Evolutionary conservation across 2,113 vertebrate species (phyloP).

Genomic region (Macrotus californicus): DNA sequence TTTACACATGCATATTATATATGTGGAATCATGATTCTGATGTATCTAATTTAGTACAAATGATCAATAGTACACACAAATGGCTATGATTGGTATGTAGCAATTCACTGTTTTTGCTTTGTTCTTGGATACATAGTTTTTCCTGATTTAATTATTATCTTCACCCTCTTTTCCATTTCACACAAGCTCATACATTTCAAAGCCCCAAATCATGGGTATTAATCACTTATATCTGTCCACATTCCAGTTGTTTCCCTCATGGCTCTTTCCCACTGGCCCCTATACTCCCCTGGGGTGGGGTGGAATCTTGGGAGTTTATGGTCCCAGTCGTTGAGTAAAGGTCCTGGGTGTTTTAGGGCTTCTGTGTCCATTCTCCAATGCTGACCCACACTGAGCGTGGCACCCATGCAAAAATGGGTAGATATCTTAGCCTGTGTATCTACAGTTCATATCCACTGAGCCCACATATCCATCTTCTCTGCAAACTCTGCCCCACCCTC

Average conservation of each 20-base stretch:
- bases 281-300: neutral
- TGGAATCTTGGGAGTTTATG: neutral
- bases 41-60: neutral
- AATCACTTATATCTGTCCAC: neutral
- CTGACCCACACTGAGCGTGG: neutral
- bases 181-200: neutral
- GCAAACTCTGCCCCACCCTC: neutral
- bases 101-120: neutral
- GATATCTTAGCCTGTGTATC: too few relatives aligned
- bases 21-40: neutral
- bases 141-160: neutral
- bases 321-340: neutral
- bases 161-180: neutral
- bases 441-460: neutral
- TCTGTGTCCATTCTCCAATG: neutral
- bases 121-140: neutral
- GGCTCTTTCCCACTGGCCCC: neutral
- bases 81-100: neutral
- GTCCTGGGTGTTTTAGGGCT: neutral
- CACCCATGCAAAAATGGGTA: neutral
- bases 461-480: neutral
- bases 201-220: neutral
- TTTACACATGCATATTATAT: neutral
- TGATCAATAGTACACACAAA: neutral
- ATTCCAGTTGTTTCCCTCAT: neutral